Evolutionary conservation across 2,113 vertebrate genomes (phyloP).

Genomic region (Fulmarus glacialis): DNA sequence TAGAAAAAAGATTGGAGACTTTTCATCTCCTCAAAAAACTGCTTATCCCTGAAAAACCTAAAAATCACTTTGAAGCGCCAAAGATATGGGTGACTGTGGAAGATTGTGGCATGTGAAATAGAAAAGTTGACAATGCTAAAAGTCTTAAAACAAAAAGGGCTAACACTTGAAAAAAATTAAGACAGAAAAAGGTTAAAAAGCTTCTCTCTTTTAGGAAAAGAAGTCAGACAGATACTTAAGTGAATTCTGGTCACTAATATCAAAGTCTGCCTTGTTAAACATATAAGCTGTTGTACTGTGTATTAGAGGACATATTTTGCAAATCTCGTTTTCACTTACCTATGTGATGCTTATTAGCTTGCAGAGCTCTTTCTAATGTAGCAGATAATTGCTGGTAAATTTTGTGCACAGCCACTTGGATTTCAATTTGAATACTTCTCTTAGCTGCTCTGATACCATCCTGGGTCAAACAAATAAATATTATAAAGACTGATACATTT

Average conservation of each 20-base stretch:
- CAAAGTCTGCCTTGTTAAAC: neutral
- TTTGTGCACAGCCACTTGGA: conserved; percentile 95
- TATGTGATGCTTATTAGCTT: conserved; percentile 94
- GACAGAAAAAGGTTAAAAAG: neutral
- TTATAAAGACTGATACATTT: neutral
- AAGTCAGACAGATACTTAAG: neutral
- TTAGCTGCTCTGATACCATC: conserved; percentile 94
- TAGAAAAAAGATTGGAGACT: neutral
- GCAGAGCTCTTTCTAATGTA: conserved; percentile 91
- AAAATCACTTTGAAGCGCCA: neutral
- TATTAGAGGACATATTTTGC: neutral
- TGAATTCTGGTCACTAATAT: neutral
- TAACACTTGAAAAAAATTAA: neutral
- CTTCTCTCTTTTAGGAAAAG: neutral
- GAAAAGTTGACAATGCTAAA: neutral
- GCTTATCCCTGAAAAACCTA: neutral
- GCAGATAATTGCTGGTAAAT: conserved; percentile 97
- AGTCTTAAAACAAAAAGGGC: neutral
- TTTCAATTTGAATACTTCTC: conserved; percentile 91
- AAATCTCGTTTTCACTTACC: conserved; percentile 75
- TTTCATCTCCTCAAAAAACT: neutral
- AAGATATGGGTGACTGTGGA: neutral
- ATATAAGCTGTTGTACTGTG: neutral
- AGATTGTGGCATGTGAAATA: neutral
- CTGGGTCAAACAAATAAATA: conserved; percentile 70